Evolutionary conservation across 2,113 vertebrate species (phyloP).

Genomic region (Tauraco erythrolophus): DNA sequence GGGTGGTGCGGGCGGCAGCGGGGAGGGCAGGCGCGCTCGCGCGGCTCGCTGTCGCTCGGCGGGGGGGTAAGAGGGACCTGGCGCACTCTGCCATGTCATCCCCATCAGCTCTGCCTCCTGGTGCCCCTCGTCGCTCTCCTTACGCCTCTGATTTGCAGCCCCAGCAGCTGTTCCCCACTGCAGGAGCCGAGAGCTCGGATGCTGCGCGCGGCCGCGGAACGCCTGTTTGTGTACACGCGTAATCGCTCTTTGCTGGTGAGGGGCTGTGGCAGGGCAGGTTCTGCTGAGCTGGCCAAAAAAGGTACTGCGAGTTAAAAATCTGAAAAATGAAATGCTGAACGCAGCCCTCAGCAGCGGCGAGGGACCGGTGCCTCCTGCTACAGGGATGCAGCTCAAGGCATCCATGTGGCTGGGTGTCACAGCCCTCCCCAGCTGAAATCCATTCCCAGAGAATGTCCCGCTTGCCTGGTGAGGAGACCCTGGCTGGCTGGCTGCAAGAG

Average conservation of each 20-base stretch:
- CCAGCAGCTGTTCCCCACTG: neutral
- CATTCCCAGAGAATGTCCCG: neutral
- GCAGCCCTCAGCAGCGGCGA: fast-evolving
- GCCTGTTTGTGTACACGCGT: neutral
- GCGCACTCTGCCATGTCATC: neutral
- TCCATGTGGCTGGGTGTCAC: neutral
- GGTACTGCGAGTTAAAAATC: neutral
- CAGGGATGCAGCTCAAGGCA: too few species aligned
- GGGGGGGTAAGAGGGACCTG: neutral
- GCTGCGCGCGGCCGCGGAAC: neutral
- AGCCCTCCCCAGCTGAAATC: neutral
- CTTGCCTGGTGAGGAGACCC: neutral
- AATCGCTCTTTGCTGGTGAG: neutral
- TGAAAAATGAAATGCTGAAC: neutral
- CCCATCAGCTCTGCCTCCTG: neutral
- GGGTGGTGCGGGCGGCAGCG: neutral
- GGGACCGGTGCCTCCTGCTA: neutral
- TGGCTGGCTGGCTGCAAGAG: neutral
- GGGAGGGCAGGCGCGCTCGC: neutral
- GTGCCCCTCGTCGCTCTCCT: neutral
- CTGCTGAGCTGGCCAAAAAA: neutral
- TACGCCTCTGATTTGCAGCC: neutral
- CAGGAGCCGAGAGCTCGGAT: neutral
- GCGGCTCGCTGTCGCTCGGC: neutral
- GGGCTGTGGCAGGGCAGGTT: neutral